A percentile compares a stretch with the other conserved stretches of the same genome.
phyloP scores from a whole-genome alignment of 2,888 invertebrate species.

The Netelia fuscicornis region DNA sequence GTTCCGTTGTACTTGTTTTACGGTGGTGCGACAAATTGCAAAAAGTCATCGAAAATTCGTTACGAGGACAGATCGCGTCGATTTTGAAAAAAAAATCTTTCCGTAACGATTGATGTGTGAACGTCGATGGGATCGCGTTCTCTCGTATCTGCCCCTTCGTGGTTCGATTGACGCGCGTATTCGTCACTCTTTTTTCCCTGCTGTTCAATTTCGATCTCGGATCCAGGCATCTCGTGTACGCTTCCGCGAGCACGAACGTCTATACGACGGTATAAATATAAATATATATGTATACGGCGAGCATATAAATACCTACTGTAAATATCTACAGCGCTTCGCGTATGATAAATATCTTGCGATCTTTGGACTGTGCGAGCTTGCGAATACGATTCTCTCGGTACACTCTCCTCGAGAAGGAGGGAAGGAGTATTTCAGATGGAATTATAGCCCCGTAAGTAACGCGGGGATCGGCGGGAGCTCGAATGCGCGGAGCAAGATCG shows the following conservation, averaged over 20 bases:
- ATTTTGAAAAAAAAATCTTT: neutral
- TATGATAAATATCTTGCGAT: slow-evolving; percentile 44
- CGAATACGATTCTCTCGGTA: slow-evolving; percentile 7
- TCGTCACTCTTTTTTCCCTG: slow-evolving; percentile 13
- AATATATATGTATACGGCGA: neutral
- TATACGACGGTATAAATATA: neutral
- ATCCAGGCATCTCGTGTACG: slow-evolving; percentile 18
- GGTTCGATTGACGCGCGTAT: slow-evolving; percentile 38
- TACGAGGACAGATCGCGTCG: neutral
- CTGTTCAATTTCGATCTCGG: slow-evolving; percentile 31
- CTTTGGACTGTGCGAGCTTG: slow-evolving; percentile 21
- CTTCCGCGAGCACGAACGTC: slow-evolving; percentile 14
- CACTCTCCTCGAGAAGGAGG: neutral
- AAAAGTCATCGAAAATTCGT: slow-evolving; percentile 13
- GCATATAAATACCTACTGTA: neutral
- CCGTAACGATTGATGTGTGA: slow-evolving; percentile 16
- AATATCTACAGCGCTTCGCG: neutral
- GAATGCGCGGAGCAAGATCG: slow-evolving; percentile 20
- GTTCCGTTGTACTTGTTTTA: too few species aligned
- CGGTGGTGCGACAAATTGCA: neutral
- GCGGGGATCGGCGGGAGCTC: slow-evolving; percentile 14
- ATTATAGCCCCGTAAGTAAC: slow-evolving; percentile 52
- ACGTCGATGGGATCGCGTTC: slow-evolving; percentile 3
- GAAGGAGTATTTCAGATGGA: slow-evolving; percentile 29
- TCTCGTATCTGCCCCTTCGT: slow-evolving; percentile 23